A percentile compares a stretch with the other conserved stretches of the same genome.
phyloP scores from a whole-genome alignment of 30 jellyfish, hydroid and myxozoan genomes.

The Haliclystus octoradiatus region DNA sequence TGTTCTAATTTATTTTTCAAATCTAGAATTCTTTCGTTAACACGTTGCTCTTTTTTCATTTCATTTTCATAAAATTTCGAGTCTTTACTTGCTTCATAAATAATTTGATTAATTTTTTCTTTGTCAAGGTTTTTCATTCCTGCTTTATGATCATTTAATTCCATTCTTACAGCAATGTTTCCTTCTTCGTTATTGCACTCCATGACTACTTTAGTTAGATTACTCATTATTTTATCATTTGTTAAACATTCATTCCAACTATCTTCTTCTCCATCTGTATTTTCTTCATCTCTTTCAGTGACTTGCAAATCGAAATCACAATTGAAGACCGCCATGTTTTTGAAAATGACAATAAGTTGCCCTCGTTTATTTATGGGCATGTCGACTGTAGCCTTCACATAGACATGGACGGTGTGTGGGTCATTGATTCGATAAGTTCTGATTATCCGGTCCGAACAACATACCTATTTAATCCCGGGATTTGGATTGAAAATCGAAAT shows the following conservation, averaged over 20 bases:
- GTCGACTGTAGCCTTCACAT: too few relatives aligned
- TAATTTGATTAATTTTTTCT: constrained; percentile 62
- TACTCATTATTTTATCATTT: not conserved
- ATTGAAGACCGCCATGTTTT: too few relatives aligned
- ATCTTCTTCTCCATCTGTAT: not conserved
- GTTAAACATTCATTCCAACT: not conserved
- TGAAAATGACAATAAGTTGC: too few relatives aligned
- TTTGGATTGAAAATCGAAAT: too few relatives aligned
- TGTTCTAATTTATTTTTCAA: constrained; percentile 20
- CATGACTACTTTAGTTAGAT: not conserved
- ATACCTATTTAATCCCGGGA: too few relatives aligned
- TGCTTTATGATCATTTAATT: constrained; percentile 82
- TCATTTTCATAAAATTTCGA: constrained; percentile 85
- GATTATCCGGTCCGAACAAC: too few relatives aligned
- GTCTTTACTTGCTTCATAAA: constrained; percentile 92
- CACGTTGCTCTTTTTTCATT: constrained; percentile 60
- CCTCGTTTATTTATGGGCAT: too few relatives aligned
- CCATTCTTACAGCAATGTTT: constrained; percentile 34
- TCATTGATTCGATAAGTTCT: too few relatives aligned
- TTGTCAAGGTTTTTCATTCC: constrained; percentile 91
- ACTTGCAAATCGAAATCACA: not conserved
- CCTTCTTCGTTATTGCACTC: not conserved
- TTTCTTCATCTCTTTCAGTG: not conserved
- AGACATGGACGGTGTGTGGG: too few relatives aligned
- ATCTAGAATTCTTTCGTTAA: constrained; percentile 21